Evolutionary conservation across 1,140 invertebrate species (phyloP), one percentile per base, ranked within the genome.

Genomic region (Babylonia areolata): DNA sequence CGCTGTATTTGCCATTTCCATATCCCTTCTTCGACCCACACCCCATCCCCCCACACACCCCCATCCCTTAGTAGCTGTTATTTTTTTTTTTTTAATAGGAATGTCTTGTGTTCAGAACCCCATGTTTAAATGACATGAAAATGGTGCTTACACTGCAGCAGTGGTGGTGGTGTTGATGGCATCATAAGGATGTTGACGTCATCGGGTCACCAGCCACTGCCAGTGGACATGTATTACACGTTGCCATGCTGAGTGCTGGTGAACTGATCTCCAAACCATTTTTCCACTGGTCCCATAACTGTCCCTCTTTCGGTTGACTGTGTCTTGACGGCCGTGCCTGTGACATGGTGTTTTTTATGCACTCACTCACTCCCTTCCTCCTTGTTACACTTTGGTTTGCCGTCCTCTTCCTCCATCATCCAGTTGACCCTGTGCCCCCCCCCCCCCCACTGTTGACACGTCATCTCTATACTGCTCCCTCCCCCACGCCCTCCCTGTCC

Each of bases 121-220:
- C 20, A 3, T 39, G 11, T 20, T 37, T 31, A 40, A 40, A 77
- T 37, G 75, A 77, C 35, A 77, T 40, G 75, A 77, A 35, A 37
- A 77, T 77, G 75, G 75, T 77, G 75, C 75, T 77, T 77, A 77
- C 35, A 40, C 20, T 37, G 75, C 75, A 40, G 37, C 23, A 20
- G 75, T 40, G 75, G 3, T 40, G 23, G 1, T 39, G 75, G 3
- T 2, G 37, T 6, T 37, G 37, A 31, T 73, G 71, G 35, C 15
- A 12, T 64, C 15, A 23, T 6, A 64, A 5, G 15, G 58, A 37
- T 20, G 20, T n/a, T n/a, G n/a, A n/a, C n/a, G n/a, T n/a, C n/a
- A n/a, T n/a, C n/a, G n/a, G n/a, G n/a, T n/a, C n/a, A 5, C 15
- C 64, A 28, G n/a, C 6, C 37, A 77, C 37, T 35, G 33, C 33